Base-by-base conservation (phyloP, 2,113 vertebrate genomes). In the Panthera leo region DNA sequence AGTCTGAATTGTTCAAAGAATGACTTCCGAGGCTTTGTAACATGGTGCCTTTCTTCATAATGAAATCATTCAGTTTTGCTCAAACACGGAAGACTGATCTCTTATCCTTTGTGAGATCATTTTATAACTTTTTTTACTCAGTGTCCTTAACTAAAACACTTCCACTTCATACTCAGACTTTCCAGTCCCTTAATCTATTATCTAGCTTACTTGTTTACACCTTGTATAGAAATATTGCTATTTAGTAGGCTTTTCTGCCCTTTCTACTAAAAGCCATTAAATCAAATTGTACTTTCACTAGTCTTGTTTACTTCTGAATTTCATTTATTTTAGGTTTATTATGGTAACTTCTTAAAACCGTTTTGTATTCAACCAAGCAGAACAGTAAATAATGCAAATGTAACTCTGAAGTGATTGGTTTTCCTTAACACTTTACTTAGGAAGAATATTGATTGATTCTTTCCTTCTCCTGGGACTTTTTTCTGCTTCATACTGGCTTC, bases 61-160 rank as follows among this genome's bases (percentile, higher is more conserved):
- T 89, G 76, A 88, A 93, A 5, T 85, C 65, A 58, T n/a, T 71
- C 85, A 85, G 48, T 84, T 85, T 97, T 97, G 29, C 27, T 97
- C 27, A 95, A 76, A 63, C n/a, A 34, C 58, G 25, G 55, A 95
- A 89, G 25, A 68, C 34, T 80, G 31, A 92, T 75, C 7, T 51
- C 36, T 92, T 85, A 27, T 87, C n/a, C 39, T 93, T 86, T 70
- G 18, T 96, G 36, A 93, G 53, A 65, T 95, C n/a, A 92, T 93
- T 71, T 92, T 53, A 55, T 61, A 21, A 78, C 36, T 65, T 42
- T 87, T 65, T 83, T 80, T 42, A 71, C 82, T 88, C 42, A 88
- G 9, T 89, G 18, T 96, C 83, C 68, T 85, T 91, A 58, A 36
- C 42, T 88, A 82, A 93, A 95, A 68, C 23, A 67, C 88, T 92